Percentiles rank a stretch among this genome's conserved stretches.
Conservation (phyloP, 2,888 invertebrate genomes). For the Argyra leucocephala region DNA sequence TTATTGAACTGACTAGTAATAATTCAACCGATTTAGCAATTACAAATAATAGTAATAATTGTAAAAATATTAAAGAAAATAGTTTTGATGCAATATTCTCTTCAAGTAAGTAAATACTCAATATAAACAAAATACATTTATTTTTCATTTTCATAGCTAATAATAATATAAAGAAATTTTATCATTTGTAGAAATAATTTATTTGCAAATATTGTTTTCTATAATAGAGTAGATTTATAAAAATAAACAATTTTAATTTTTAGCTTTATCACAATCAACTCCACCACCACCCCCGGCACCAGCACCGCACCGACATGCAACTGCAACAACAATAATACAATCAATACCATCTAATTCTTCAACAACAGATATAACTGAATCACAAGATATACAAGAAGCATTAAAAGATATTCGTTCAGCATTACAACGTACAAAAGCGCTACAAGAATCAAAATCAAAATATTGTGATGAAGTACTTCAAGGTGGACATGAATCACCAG, state of each 20-base stretch:
- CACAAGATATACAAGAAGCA: conserved; percentile 52
- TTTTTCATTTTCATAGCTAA: too few relatives aligned
- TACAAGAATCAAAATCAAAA: conserved; percentile 35
- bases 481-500: conserved; percentile 38
- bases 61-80: conserved; percentile 20
- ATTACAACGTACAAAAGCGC: conserved; percentile 48
- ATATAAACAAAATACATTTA: neutral
- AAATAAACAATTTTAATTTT: neutral
- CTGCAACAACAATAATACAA: conserved; percentile 18
- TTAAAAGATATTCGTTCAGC: conserved; percentile 76
- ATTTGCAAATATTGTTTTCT: neutral
- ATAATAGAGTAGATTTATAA: neutral
- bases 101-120: conserved; percentile 25
- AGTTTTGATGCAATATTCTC: conserved; percentile 37
- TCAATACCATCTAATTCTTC: conserved; percentile 31
- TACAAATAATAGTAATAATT: conserved; percentile 18
- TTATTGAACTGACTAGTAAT: conserved; percentile 17
- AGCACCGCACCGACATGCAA: conserved; percentile 51
- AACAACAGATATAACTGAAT: conserved; percentile 55
- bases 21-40: conserved; percentile 25
- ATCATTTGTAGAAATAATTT: conserved; percentile 2
- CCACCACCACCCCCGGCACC: conserved; percentile 63
- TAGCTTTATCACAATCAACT: conserved; percentile 39
- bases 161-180: conserved; percentile 7
- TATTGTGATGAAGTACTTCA: conserved; percentile 38